Evolutionary conservation across 2,888 invertebrate species (phyloP), one percentile per base, ranked within the genome.

Genomic region (Macaria liturata): DNA sequence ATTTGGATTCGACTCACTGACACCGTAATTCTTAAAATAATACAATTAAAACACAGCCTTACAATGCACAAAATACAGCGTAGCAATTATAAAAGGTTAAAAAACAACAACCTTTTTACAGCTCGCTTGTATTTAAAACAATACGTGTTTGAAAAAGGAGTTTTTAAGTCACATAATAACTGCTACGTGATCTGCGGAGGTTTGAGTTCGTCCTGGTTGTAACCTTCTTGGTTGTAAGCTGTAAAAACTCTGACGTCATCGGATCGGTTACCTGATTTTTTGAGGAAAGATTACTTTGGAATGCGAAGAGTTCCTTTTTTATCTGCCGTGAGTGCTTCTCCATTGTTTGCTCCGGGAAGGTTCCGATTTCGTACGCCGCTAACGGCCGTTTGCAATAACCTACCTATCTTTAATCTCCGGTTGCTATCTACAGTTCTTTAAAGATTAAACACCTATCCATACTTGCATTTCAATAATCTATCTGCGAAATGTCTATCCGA

Each of bases 271-370:
- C 71, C 74, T 76, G 76, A 51, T 66, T 67, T 74, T 75, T 72
- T 75, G 65, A 71, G 74, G 74, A 74, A 73, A 73, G 78, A 75
- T 77, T 77, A 78, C 70, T 61, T 61, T 55, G 80, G 80, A 70
- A 81, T 78, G 80, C 78, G 72, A 65, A 57, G 60, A 32, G 37
- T 60, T 65, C 56, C 52, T 61, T 65, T 64, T 57, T 65, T 65
- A 59, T 61, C 51, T 54, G 44, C 51, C 39, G 46, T 59, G 52
- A 65, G 61, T 54, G 62, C 52, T 48, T 30, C 37, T 57, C 52
- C 59, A 61, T 59, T 64, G 61, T 56, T n/a, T 44, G 42, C 43
- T 54, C 52, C 42, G 49, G 55, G 55, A 60, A 48, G 45, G 55
- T 52, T 49, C 59, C 39, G 46, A 50, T 56, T 56, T 50, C 34